These are phyloP conservation scores for Drosophila subsilvestris DNA, from an alignment of 2,888 invertebrate genomes.

Conservation along the genomic window DNA sequence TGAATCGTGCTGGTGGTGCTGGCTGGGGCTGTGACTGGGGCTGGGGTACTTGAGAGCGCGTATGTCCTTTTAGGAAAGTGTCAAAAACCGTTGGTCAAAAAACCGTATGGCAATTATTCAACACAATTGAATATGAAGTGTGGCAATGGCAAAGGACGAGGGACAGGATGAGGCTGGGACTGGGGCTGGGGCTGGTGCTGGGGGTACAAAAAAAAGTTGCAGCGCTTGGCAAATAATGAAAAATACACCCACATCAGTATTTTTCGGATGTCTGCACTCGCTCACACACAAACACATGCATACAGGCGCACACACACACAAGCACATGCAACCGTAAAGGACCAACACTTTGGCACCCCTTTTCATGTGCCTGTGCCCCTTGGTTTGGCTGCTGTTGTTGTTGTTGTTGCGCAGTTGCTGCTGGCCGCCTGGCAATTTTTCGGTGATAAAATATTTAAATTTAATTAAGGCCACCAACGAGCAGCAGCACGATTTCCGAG, in stretches of 20 bases:
- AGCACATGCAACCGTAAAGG: constrained; percentile 17
- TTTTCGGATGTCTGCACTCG: constrained; percentile 77
- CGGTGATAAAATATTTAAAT: constrained; percentile 84
- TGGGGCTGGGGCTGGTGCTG: constrained; percentile 7
- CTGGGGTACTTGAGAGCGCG: constrained; percentile 62
- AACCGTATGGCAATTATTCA: constrained; percentile 83
- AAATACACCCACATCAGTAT: constrained; percentile 80
- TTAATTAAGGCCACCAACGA: constrained; percentile 84
- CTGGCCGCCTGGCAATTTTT: constrained; percentile 81
- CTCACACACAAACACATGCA: constrained; percentile 28
- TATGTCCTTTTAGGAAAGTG: constrained; percentile 81
- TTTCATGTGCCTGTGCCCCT: constrained; percentile 63
- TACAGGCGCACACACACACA: constrained; percentile 31
- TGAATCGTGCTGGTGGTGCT: not conserved
- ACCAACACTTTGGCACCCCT: constrained; percentile 70
- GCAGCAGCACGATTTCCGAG: constrained; percentile 72
- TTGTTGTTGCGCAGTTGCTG: constrained; percentile 70
- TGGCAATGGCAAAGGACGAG: constrained; percentile 67
- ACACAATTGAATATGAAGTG: constrained; percentile 84
- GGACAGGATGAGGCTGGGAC: constrained; percentile 22
- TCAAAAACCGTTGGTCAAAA: constrained; percentile 83
- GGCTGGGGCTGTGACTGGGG: constrained; percentile 23
- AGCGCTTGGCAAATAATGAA: constrained; percentile 78
- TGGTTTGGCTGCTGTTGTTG: constrained; percentile 52
- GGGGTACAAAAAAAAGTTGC: constrained; percentile 57